Evolutionary conservation across 2,113 vertebrate genomes (phyloP).

Genomic region (Enhydra lutris): DNA sequence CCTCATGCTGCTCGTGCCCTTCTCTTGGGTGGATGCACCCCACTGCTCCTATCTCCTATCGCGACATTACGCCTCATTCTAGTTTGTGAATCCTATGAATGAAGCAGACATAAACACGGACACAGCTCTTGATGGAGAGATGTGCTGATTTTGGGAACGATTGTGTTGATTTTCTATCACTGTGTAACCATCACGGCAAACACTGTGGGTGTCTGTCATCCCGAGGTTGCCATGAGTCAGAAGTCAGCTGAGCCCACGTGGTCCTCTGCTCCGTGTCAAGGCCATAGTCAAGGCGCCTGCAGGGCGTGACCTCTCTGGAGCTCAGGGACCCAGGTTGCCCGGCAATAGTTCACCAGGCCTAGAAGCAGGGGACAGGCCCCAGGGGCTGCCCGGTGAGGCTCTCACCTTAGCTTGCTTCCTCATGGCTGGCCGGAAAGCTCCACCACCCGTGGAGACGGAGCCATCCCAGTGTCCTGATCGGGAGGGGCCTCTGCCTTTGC

Average conservation of each 20-base stretch:
- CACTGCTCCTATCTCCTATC: not conserved
- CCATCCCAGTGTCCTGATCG: not conserved
- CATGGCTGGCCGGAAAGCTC: not conserved
- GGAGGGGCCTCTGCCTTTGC: not conserved
- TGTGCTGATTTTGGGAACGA: accelerated
- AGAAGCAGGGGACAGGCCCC: not conserved
- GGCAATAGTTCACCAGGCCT: not conserved
- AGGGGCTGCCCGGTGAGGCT: accelerated
- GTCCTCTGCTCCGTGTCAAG: not conserved
- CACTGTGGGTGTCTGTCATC: too few relatives aligned
- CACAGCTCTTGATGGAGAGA: not conserved
- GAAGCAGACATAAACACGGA: not conserved
- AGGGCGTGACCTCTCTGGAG: not conserved
- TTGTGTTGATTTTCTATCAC: not conserved
- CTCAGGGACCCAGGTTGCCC: accelerated
- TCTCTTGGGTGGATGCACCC: accelerated
- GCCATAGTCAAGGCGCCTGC: accelerated
- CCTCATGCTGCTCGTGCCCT: not conserved
- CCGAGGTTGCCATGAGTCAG: not conserved
- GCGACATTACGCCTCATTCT: not conserved
- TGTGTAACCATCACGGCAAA: not conserved
- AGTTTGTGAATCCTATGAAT: not conserved
- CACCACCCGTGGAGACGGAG: accelerated
- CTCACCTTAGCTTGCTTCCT: not conserved
- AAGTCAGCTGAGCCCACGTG: accelerated